phyloP scores from a whole-genome alignment of 1,140 invertebrate species.

The Atta colombica region DNA sequence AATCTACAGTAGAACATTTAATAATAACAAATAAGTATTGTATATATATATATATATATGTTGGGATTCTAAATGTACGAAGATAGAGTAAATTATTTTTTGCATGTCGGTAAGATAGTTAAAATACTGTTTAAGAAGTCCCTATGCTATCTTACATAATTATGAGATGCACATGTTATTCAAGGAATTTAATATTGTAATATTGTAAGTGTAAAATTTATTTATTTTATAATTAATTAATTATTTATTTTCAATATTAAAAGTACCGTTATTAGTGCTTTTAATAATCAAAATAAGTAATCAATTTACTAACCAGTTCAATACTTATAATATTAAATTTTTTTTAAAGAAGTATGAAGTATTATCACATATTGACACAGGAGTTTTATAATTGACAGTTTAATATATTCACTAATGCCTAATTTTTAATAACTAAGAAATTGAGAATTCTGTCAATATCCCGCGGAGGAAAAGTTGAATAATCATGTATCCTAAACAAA shows the following conservation, averaged over 20 bases:
- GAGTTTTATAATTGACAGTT: not conserved
- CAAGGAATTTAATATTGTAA: no score
- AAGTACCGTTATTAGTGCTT: no score
- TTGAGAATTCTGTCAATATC: slow-evolving; percentile 13
- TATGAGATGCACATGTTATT: no score
- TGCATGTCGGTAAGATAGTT: not conserved
- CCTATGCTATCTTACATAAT: not conserved
- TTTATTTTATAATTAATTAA: no score
- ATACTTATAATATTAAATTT: no score
- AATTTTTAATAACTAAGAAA: slow-evolving; percentile 9
- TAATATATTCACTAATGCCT: not conserved
- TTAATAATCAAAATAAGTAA: no score
- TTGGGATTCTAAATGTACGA: not conserved
- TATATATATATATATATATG: not conserved
- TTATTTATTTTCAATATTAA: no score
- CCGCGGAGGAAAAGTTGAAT: not conserved
- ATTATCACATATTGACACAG: not conserved
- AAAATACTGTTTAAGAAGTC: not conserved
- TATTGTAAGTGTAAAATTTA: no score
- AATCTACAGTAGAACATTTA: not conserved
- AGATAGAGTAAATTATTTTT: not conserved
- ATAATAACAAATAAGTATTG: not conserved
- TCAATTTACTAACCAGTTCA: no score
- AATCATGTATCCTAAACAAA: not conserved
- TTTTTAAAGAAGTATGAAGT: not conserved